Evolutionary conservation across 1,140 invertebrate genomes (phyloP), one percentile per base, ranked within the genome.

Genomic region (Neelides sp.): DNA sequence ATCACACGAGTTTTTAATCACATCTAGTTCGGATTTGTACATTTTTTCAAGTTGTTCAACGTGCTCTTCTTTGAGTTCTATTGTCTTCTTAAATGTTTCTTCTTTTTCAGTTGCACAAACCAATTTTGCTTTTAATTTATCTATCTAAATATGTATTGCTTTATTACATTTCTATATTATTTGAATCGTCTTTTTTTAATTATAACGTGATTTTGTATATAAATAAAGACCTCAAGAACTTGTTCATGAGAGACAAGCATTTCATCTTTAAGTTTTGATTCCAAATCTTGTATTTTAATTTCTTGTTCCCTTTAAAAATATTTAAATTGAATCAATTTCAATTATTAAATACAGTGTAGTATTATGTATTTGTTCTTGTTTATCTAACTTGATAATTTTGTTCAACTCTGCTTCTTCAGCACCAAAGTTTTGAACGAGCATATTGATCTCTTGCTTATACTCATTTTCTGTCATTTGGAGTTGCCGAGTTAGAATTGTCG

Each of bases 401-500:
- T 50, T 55, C 13, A 52, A 27, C 34, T 58, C 56, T 20, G 41
- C 37, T 43, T 59, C 50, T 36, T 59, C 57, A 4, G 49, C 46
- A 26, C 50, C 52, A 37, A 55, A 57, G 1, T 57, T 37, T 8
- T 39, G 36, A 10, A 57, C 46, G 19, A 61, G 50, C 22, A 49
- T 50, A 19, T 55, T 43, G 10, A 61, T 45, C 23, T 61, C 58
- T 22, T 39, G 30, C 19, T 54, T 35, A 45, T 54, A 56, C 20
- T 55, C 43, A 32, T 57, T 43, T 41, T 61, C 58, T 2, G 45
- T 57, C 23, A 45, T 46, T 52, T 55, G 50, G 4, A 61, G 34
- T 42, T 57, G 55, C 17, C 52, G 12, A 3, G 46, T 57, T 4
- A 61, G 47, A 13, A 57, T 24, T 0, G 27, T 55, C 4, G 58